A percentile compares a stretch with the other conserved stretches of the same genome.
These are phyloP conservation scores for Ceratina calcarata DNA, from an alignment of 1,140 invertebrate species.

Conservation along the genomic window DNA sequence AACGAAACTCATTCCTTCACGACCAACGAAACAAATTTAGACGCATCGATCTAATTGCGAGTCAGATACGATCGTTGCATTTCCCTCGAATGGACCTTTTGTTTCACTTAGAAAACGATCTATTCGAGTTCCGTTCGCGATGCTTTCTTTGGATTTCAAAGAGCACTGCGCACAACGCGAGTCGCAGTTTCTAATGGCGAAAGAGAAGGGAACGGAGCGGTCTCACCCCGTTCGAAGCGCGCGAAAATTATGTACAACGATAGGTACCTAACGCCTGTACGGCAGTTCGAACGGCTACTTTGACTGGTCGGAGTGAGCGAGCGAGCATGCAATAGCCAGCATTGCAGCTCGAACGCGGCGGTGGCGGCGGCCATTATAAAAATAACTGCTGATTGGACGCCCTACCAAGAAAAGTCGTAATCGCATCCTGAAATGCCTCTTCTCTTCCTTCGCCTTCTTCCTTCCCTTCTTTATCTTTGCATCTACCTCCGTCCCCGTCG, in stretches of 20 bases:
- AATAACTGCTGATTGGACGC: constrained; percentile 81
- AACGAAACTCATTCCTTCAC: too few relatives aligned
- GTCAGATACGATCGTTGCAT: neutral
- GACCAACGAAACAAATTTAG: too few relatives aligned
- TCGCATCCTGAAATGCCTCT: constrained; percentile 78
- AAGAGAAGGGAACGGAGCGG: constrained; percentile 3
- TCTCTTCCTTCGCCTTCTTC: constrained; percentile 46
- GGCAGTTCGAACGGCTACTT: constrained; percentile 67
- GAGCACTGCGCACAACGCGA: too few relatives aligned
- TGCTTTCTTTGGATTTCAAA: too few relatives aligned
- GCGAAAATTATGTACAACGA: constrained; percentile 47
- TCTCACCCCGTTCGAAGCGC: constrained; percentile 1
- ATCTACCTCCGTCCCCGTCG: constrained; percentile 16
- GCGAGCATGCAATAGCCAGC: constrained; percentile 67
- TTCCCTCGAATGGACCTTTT: too few relatives aligned
- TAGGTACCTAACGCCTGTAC: constrained; percentile 53
- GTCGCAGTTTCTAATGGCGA: neutral
- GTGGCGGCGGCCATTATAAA: constrained; percentile 76
- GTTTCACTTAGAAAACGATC: too few relatives aligned
- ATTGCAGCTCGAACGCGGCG: constrained; percentile 50
- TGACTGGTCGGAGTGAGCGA: constrained; percentile 59
- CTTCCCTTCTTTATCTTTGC: constrained; percentile 33
- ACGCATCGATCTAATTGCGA: too few relatives aligned
- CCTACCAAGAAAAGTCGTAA: constrained; percentile 81
- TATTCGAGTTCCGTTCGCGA: too few relatives aligned